Base-by-base conservation (phyloP, 1,140 invertebrate species). In the Popillia japonica region DNA sequence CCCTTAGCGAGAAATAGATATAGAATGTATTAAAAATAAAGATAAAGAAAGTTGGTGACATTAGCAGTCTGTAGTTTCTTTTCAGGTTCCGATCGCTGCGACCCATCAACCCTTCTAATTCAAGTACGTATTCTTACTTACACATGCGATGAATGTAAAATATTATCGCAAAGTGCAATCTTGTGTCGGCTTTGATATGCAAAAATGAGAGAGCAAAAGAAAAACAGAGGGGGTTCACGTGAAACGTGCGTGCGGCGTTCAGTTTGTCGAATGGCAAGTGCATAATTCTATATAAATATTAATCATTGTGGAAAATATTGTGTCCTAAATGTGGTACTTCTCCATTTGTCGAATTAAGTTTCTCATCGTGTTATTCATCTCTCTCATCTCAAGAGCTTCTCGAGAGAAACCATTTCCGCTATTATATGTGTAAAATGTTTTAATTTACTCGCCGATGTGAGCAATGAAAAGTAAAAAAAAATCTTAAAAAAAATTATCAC, bases 91-190 rank as follows among this genome's bases (percentile, higher is more conserved):
- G 41, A 74, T 20, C 34, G 41, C 40, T 74, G 41, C 34, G 17
- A 41, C 14, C 41, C 42, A 75, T 74, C n/a, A 17, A 27, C 40
- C 77, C 17, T 34, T 40, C 23, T 41, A 59, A 59, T 59, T 76
- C 75, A 44, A 75, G 79, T 80, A 80, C 77, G 79, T 79, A 68
- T 59, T 41, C 14, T 42, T 78, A 59, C 74, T 34, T 74, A 73
- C 48, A 64, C 40, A 76, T 76, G 41, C 75, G 75, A 48, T 55
- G 41, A 55, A 75, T 34, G 83, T 84, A 83, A 83, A 84, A 84
- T 84, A 84, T 84, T 84, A 84, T 83, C 82, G 83, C 83, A 83
- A 81, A 77, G 82, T 84, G 83, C 83, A 84, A 84, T 84, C 73
- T 77, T 68, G 40, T 44, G 17, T 42, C 40, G 17, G 72, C 72